A percentile compares a stretch with the other conserved stretches of the same genome.
Conservation (phyloP, 1,140 invertebrate species). For the Triops longicaudatus region DNA sequence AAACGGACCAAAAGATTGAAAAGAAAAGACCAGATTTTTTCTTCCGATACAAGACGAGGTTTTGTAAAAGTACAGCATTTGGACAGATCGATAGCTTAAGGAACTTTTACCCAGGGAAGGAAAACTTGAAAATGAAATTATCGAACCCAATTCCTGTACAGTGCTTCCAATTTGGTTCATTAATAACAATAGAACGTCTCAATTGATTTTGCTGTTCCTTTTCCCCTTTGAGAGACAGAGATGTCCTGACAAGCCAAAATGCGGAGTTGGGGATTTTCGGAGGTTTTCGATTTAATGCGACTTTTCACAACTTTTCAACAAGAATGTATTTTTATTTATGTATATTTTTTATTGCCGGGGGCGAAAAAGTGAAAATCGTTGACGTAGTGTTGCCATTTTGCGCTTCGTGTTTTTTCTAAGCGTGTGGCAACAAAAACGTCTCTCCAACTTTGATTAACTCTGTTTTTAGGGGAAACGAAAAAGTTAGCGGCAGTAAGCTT, state of each 20-base stretch:
- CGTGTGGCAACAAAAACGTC: no score
- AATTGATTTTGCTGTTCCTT: neutral
- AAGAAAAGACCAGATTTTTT: neutral
- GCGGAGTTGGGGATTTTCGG: no score
- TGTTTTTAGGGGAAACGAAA: neutral
- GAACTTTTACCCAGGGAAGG: neutral
- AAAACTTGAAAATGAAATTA: neutral
- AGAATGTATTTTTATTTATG: no score
- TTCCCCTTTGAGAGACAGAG: neutral
- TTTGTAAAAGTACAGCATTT: neutral
- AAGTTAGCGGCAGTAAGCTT: neutral
- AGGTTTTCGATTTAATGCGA: no score
- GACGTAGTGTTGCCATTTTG: no score
- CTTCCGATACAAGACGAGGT: neutral
- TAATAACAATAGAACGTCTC: neutral
- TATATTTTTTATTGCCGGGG: no score
- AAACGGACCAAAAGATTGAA: no score
- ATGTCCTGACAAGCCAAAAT: neutral
- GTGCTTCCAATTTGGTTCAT: neutral
- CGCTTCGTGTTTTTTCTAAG: no score
- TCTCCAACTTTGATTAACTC: no score
- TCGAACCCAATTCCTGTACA: conserved; percentile 6
- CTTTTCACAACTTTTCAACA: no score
- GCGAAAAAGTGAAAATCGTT: no score
- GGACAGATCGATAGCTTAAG: neutral